Evolutionary conservation across 2,113 vertebrate genomes (phyloP).

Genomic region (Engraulis encrasicolus): DNA sequence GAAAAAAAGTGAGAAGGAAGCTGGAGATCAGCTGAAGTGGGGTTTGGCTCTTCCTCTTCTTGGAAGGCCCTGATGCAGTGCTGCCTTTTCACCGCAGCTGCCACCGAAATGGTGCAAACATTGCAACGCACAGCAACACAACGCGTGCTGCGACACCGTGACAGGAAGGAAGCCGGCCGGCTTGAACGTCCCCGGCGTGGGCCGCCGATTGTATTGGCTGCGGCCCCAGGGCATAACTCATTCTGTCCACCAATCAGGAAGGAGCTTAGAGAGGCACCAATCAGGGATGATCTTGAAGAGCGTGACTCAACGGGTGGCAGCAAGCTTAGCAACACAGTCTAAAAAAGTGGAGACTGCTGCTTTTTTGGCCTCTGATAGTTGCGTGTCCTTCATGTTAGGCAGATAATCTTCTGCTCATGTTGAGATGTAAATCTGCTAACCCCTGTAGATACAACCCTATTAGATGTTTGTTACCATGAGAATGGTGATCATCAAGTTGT

Average conservation of each 20-base stretch:
- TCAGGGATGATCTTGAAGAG: neutral
- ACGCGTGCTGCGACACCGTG: slow-evolving; percentile 64
- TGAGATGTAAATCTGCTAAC: no score
- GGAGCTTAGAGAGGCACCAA: neutral
- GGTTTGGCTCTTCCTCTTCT: slow-evolving; percentile 34
- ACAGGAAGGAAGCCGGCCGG: slow-evolving; percentile 64
- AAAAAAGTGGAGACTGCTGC: neutral
- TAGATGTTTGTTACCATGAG: no score
- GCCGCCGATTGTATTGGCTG: slow-evolving; percentile 27
- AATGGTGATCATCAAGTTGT: no score
- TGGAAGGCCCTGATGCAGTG: slow-evolving; percentile 44
- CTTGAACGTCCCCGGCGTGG: slow-evolving; percentile 21
- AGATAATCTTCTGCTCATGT: no score
- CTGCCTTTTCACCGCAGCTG: slow-evolving; percentile 37
- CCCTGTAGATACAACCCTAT: no score
- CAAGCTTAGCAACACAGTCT: slow-evolving; percentile 14
- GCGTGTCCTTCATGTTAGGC: neutral
- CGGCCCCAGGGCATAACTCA: slow-evolving; percentile 61
- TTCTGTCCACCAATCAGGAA: neutral
- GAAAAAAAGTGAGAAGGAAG: neutral
- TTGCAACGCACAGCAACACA: neutral
- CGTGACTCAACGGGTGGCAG: slow-evolving; percentile 49
- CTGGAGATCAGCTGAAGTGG: neutral
- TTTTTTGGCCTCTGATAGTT: neutral
- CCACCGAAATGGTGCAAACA: slow-evolving; percentile 54